Base-by-base conservation (phyloP, 2,113 vertebrate genomes). In the Genyomyrus donnyi region DNA sequence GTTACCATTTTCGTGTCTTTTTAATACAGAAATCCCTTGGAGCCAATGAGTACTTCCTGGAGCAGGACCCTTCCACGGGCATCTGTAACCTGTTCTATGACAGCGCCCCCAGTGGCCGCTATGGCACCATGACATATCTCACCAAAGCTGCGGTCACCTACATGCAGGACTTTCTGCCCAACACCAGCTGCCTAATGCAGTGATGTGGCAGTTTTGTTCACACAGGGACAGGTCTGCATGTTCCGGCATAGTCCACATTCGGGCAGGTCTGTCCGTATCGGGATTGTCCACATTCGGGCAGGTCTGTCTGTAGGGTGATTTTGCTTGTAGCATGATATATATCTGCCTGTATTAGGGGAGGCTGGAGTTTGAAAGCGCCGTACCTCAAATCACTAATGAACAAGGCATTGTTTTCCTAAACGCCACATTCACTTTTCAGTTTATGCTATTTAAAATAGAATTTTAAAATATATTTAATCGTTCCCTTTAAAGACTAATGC, bases 31-130 rank as follows among this genome's bases (percentile, higher is more conserved):
- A 96, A 92, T 96, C 97, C 0, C 93, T 95, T 0, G 96, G 97
- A 89, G 96, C 96, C 90, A 93, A 92, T 42, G 98, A 99, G 31
- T 96, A 93, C 58, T 96, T 98, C 93, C 94, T 99, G 89, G 98
- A 99, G 92, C 97, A 97, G 50, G 98, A 99, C 2, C 58, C 96
- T 50, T 96, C 96, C 48, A 99, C 98, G 0, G 98, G 98, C 89
- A 98, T 99, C 92, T 99, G 97, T 94, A 97, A 97, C 95, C 96
- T 96, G 31, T 99, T 99, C 93, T 99, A 98, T 0, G 98, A 99
- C 93, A 99, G 98, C 1, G 98, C 98, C 91, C 98, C 98, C 1
- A 99, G 98, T 0, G 98, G 98, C 86, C 96, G 97, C 93, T 99
- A 96, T 1, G 98, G 98, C 84, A 98, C 98, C 52, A 99, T 99